A percentile compares a stretch with the other conserved stretches of the same genome.
These are phyloP conservation scores for Sphenodon punctatus DNA, from an alignment of 2,797 vertebrate genomes.

Conservation along the genomic window DNA sequence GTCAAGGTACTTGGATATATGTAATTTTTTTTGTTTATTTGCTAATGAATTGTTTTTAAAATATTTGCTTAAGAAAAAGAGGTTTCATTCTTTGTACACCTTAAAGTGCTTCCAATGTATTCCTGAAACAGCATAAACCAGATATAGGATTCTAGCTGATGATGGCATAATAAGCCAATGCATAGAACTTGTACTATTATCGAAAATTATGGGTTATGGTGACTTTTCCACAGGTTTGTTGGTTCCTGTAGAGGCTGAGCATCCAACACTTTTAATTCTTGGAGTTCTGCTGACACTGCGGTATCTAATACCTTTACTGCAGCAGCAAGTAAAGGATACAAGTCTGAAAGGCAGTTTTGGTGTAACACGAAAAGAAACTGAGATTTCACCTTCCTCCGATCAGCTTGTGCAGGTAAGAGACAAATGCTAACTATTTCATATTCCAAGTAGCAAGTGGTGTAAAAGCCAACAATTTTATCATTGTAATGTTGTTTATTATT, in stretches of 20 bases:
- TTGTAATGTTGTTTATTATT: background rate
- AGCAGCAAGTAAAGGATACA: conserved; percentile 93
- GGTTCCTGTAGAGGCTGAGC: conserved; percentile 89
- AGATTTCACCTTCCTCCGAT: conserved; percentile 90
- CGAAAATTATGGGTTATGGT: background rate
- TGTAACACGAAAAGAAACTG: conserved; percentile 91
- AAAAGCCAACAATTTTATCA: background rate
- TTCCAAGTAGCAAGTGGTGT: background rate
- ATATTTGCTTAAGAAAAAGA: too few species aligned
- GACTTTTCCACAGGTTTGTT: conserved; percentile 82
- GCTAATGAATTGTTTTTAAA: too few species aligned
- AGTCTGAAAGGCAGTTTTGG: conserved; percentile 98
- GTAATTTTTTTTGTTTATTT: too few species aligned
- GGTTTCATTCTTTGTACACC: too few species aligned
- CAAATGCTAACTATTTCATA: background rate
- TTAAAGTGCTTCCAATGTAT: too few species aligned
- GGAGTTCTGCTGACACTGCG: conserved; percentile 93
- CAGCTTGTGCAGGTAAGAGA: conserved; percentile 89
- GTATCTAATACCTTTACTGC: conserved; percentile 93
- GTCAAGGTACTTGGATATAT: too few species aligned
- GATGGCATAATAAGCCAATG: background rate
- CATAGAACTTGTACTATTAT: background rate
- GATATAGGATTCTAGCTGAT: background rate
- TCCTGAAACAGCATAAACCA: too few species aligned
- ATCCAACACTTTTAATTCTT: conserved; percentile 86